Evolutionary conservation across 2,888 invertebrate genomes (phyloP), one percentile per base, ranked within the genome.

Genomic region (Cyclophora punctaria): DNA sequence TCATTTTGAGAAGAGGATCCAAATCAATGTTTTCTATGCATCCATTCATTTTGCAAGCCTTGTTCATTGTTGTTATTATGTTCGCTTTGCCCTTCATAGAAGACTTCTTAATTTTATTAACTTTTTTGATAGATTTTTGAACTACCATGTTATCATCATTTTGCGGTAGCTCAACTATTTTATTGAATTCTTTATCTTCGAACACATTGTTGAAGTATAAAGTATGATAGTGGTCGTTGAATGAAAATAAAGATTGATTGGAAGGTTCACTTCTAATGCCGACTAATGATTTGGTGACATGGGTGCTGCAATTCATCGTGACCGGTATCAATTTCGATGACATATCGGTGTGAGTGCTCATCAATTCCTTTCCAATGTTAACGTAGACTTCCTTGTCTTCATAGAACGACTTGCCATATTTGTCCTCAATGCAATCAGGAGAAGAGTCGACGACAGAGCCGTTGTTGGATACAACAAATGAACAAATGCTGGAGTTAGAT

Each of bases 1-100:
- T 88, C 53, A 84, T 71, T 67, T 76, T 83, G 48, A 85, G 55
- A 41, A 73, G 48, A 2, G 75, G 67, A 55, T 84, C 81, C 49
- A 67, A 69, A 34, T 73, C 65, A 2, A 62, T 40, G 33, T 44
- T 56, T 44, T 60, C 57, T 5, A 58, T 47, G 48, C 50, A 45
- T 47, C 47, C 58, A 45, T 55, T 54, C 35, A 37, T 50, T 47
- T 54, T 62, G 20, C 50, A 47, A 20, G 20, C 20, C 20, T 20
- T 20, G 20, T 20, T 20, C 20, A 20, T 20, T 20, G 20, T 20
- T 20, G 20, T 20, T 20, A 20, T 20, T 20, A 20, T 48, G 56
- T 51, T 45, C 45, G 34, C 51, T 56, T 58, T 46, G 3, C 51
- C 42, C 46, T 41, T 49, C 47, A 45, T 44, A 3, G 43, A 37